Percentiles rank a stretch among this genome's conserved stretches.
These are phyloP conservation scores for Lumbricus terrestris DNA, from an alignment of 2,888 invertebrate genomes.

Conservation along the genomic window DNA sequence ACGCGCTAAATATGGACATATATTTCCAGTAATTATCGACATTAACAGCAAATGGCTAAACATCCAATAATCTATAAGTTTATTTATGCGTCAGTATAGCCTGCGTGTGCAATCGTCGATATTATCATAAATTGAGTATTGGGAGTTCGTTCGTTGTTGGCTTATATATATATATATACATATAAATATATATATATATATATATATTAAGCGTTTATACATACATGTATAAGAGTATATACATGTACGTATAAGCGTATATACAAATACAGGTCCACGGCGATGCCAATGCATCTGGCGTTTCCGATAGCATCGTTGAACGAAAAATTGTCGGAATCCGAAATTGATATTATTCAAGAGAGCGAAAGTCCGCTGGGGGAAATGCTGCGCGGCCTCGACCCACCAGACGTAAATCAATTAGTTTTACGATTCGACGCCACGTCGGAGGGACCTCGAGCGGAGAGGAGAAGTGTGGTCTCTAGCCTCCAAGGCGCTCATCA, in stretches of 20 bases:
- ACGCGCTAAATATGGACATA: no score
- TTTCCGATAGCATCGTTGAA: background rate
- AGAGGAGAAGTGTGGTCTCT: background rate
- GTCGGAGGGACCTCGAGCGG: background rate
- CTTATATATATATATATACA: no score
- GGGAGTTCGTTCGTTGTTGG: background rate
- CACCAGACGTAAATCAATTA: background rate
- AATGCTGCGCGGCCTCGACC: background rate
- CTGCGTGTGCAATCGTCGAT: background rate
- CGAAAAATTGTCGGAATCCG: constrained; percentile 12
- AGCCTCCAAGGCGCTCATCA: background rate
- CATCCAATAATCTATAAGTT: background rate
- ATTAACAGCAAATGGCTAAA: background rate
- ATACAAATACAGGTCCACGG: background rate
- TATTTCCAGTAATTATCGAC: background rate
- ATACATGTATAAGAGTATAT: no score
- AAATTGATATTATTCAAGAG: constrained; percentile 12
- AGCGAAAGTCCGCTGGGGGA: background rate
- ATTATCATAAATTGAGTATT: background rate
- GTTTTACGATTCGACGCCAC: background rate
- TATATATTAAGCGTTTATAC: no score
- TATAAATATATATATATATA: no score
- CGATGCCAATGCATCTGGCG: background rate
- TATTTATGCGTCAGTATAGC: background rate
- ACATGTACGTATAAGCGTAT: no score